Percentiles rank a stretch among this genome's conserved stretches.
Conservation (phyloP, 2,113 vertebrate species). For the Atractosteus spatula region DNA sequence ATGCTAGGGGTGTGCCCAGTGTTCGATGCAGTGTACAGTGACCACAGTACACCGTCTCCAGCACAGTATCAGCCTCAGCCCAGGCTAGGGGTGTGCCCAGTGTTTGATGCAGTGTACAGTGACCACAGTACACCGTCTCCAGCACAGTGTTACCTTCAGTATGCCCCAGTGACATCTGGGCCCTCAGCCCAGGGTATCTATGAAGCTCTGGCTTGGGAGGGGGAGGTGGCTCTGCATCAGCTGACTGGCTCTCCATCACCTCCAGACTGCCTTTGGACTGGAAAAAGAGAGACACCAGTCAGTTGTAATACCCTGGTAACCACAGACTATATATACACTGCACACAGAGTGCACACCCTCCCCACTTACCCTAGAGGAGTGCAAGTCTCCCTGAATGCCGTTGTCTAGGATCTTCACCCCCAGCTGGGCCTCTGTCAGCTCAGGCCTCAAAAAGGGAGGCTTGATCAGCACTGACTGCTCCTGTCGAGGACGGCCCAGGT, state of each 20-base stretch:
- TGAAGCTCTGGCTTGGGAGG: constrained; percentile 91
- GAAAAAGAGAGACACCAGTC: constrained; percentile 20
- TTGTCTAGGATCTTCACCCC: constrained; percentile 89
- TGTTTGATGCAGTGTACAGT: not conserved
- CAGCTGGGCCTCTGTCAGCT: constrained; percentile 75
- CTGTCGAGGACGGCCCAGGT: constrained; percentile 76
- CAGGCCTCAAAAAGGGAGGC: constrained; percentile 84
- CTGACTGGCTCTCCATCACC: constrained; percentile 92
- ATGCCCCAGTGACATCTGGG: constrained; percentile 70
- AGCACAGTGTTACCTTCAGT: constrained; percentile 75
- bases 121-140: not conserved
- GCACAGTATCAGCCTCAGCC: no score
- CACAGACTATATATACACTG: constrained; percentile 6
- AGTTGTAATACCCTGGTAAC: not conserved
- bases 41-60: no score
- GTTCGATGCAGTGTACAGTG: no score
- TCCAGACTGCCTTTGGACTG: constrained; percentile 94
- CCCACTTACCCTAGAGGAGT: constrained; percentile 78
- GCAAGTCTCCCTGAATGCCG: constrained; percentile 87
- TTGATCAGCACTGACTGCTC: constrained; percentile 75
- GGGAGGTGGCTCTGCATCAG: constrained; percentile 87
- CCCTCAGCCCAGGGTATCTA: constrained; percentile 83
- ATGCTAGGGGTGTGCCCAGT: no score
- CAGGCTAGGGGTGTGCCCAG: not conserved
- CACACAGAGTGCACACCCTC: not conserved